phyloP scores from a whole-genome alignment of 2,888 invertebrate species.

The Plebejus anna region DNA sequence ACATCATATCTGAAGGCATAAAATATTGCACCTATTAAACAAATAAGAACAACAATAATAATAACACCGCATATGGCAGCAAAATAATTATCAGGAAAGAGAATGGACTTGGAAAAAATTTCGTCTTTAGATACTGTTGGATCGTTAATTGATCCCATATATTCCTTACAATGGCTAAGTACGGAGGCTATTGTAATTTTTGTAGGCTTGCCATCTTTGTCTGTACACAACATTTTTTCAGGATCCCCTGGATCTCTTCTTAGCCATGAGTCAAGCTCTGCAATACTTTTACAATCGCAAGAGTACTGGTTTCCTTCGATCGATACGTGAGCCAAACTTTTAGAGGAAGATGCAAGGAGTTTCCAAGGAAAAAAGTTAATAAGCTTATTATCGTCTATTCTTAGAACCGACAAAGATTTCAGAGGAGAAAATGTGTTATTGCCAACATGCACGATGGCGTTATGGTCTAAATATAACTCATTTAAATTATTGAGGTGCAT shows the following conservation, averaged over 20 bases:
- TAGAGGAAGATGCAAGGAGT: slow-evolving; percentile 81
- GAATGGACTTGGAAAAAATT: slow-evolving; percentile 80
- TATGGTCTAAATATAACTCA: slow-evolving; percentile 89
- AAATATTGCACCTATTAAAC: slow-evolving; percentile 84
- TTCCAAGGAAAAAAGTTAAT: slow-evolving; percentile 87
- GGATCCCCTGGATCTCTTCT: slow-evolving; percentile 83
- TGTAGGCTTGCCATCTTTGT: slow-evolving; percentile 74
- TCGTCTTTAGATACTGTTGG: slow-evolving; percentile 71
- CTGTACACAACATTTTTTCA: slow-evolving; percentile 84
- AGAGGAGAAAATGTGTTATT: slow-evolving; percentile 89
- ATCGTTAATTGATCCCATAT: slow-evolving; percentile 74
- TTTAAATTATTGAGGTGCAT: slow-evolving; percentile 86
- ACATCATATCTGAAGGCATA: slow-evolving; percentile 89
- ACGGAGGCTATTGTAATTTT: slow-evolving; percentile 78
- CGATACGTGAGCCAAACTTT: slow-evolving; percentile 82
- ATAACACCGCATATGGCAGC: slow-evolving; percentile 86
- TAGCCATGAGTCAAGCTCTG: slow-evolving; percentile 84
- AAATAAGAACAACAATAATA: slow-evolving; percentile 84
- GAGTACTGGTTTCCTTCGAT: slow-evolving; percentile 91
- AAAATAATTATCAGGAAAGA: slow-evolving; percentile 85
- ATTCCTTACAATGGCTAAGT: slow-evolving; percentile 81
- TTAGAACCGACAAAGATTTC: slow-evolving; percentile 84
- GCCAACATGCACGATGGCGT: slow-evolving; percentile 85
- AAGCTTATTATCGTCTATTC: slow-evolving; percentile 88
- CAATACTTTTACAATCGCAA: slow-evolving; percentile 88